Base-by-base conservation (phyloP, 1,140 invertebrate species). In the Drosophila orena region DNA sequence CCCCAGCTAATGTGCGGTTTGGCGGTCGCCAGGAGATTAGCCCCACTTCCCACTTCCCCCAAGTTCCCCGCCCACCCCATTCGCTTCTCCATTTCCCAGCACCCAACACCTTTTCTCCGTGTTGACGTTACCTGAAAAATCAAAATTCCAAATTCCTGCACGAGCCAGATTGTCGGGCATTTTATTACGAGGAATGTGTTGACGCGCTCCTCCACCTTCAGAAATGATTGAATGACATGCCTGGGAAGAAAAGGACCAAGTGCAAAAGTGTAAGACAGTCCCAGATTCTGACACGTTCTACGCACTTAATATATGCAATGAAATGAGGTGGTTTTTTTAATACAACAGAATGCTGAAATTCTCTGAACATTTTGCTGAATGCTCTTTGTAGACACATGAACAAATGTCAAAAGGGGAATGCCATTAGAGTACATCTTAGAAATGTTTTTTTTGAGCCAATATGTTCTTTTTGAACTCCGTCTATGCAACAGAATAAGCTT, bases 151-250 rank as follows among this genome's bases (percentile, higher is more conserved):
- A 52, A 50, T 50, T 50, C 47, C 47, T 34, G 69, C 83, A 88
- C 79, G 84, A 81, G 72, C 79, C 79, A 80, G 84, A 89, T 89
- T 89, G 76, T 77, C 72, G 86, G 84, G 76, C 84, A 89, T 88
- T 88, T 88, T 89, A 88, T 84, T 88, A 84, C 68, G 66, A 77
- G 76, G 83, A 89, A 89, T 89, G 76, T 79, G 68, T 84, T 79
- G 73, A 79, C 60, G 70, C n/a, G 17, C 17, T 17, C 17, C 83
- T 66, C 62, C 59, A 59, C 74, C 83, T 71, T 56, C 59, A 66
- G 76, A 83, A 83, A 79, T 88, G 84, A 79, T 88, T 79, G 83
- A 89, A 83, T 88, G 79, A 89, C 71, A 89, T 64, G 76, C 58
- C 44, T 15, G 20, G 43, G 15, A 17, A 30, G 43, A 30, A 7